Evolutionary conservation across 2,888 invertebrate species (phyloP), one percentile per base, ranked within the genome.

Genomic region (Archaeoteleia sp.): DNA sequence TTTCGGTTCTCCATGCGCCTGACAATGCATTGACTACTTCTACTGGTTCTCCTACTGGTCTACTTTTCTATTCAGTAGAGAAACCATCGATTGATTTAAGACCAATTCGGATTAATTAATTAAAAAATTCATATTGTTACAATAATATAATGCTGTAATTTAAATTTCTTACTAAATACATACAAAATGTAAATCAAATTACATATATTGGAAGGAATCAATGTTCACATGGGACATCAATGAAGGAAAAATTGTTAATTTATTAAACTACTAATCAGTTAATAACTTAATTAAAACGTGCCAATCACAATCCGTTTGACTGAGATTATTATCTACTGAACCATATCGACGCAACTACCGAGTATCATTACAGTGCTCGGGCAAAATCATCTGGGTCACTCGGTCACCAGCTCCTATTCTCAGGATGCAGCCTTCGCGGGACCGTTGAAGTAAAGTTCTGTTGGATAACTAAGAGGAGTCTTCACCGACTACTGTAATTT

Each of bases 361-460:
- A 58, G 67, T 67, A 40, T 46, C 58, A 63, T 63, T 63, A 58
- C 53, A 40, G 54, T 48, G 43, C 67, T 57, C 55, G 51, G 39
- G 67, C 61, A 55, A 57, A 67, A 42, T 61, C 67, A 67, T 67
- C 57, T 67, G 37, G 67, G 67, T 67, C 67, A 67, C 62, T 67
- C 67, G 67, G 67, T 67, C 67, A 62, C 60, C 60, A 67, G 66
- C 57, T 62, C 57, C 57, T 45, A 45, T 55, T 57, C 51, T 20
- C 20, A 20, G 3, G 20, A 62, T 32, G 45, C 39, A 60, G 53
- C 61, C 62, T 53, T 61, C 60, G 67, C 67, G 61, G 45, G 49
- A 61, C 48, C 39, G 49, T 39, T 46, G 67, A 54, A 54, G 57
- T 62, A 53, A 57, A 67, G 61, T 67, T 67, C 55, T 57, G 62